These are phyloP conservation scores for Microcaecilia unicolor DNA, from an alignment of 2,797 vertebrate species.

Conservation along the genomic window DNA sequence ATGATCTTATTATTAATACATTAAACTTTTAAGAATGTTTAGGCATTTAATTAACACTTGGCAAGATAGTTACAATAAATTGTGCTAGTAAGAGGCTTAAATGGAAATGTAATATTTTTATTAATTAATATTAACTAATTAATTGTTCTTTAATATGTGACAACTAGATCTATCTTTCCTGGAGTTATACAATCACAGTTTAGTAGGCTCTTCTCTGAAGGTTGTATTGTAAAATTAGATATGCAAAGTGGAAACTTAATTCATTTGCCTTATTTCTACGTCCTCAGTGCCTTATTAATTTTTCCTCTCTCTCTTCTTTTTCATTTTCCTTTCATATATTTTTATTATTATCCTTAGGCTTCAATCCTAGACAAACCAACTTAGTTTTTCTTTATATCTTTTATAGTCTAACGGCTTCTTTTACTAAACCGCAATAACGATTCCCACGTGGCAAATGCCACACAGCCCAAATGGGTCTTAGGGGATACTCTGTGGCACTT, in stretches of 20 bases:
- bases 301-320: not conserved
- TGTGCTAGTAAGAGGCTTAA: conserved; percentile 59
- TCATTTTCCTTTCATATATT: not conserved
- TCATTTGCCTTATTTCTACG: not conserved
- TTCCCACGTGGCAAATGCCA: too few species aligned
- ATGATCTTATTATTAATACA: conserved; percentile 65
- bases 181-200: conserved; percentile 65
- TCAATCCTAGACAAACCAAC: too few species aligned
- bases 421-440: too few species aligned
- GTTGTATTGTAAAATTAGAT: conserved; percentile 31
- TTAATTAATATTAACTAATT: conserved; percentile 70
- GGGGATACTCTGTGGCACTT: too few species aligned
- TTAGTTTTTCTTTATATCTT: too few species aligned
- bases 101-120: conserved; percentile 72
- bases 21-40: conserved; percentile 70
- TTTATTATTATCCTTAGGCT: too few species aligned
- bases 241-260: conserved; percentile 19
- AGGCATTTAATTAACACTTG: conserved; percentile 73
- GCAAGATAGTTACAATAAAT: conserved; percentile 68
- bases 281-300: not conserved
- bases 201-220: conserved; percentile 50
- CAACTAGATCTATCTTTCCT: conserved; percentile 60
- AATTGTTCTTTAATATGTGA: conserved; percentile 63
- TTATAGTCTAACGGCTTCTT: too few species aligned
- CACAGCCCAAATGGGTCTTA: too few species aligned